Percentiles rank a stretch among this genome's conserved stretches.
phyloP scores from a whole-genome alignment of 2,113 vertebrate genomes.

The Dipodomys merriami region DNA sequence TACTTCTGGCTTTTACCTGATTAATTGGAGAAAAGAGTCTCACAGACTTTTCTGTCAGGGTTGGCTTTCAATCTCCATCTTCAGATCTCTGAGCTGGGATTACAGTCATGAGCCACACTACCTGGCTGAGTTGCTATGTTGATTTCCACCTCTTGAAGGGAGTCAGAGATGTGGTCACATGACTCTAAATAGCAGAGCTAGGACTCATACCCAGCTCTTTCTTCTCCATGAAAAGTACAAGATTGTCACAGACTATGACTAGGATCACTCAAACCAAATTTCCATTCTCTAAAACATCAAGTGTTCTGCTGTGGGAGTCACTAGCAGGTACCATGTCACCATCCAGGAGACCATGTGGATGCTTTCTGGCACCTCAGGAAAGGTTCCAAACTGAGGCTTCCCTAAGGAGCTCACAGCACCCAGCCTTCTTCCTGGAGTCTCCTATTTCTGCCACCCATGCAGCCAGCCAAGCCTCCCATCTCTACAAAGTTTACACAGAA shows the following conservation, averaged over 20 bases:
- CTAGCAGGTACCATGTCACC: too few species aligned
- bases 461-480: neutral
- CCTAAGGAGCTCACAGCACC: neutral
- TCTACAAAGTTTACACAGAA: neutral
- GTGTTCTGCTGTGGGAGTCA: too few species aligned
- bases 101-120: too few species aligned
- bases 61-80: too few species aligned
- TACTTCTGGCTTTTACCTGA: too few species aligned
- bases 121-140: too few species aligned
- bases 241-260: too few species aligned
- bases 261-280: too few species aligned
- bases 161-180: neutral
- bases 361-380: neutral
- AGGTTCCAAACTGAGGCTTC: neutral
- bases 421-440: neutral
- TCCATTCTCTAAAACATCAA: too few species aligned
- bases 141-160: neutral
- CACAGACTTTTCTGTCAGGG: too few species aligned
- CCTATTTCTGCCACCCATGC: neutral
- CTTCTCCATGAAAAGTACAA: rapidly evolving
- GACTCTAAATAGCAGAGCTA: neutral
- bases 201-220: neutral
- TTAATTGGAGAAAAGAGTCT: too few species aligned
- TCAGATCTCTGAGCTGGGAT: too few species aligned
- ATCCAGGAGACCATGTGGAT: neutral